A percentile compares a stretch with the other conserved stretches of the same genome.
Evolutionary conservation across 2,113 vertebrate species (phyloP).

Genomic region (Panthera leo): DNA sequence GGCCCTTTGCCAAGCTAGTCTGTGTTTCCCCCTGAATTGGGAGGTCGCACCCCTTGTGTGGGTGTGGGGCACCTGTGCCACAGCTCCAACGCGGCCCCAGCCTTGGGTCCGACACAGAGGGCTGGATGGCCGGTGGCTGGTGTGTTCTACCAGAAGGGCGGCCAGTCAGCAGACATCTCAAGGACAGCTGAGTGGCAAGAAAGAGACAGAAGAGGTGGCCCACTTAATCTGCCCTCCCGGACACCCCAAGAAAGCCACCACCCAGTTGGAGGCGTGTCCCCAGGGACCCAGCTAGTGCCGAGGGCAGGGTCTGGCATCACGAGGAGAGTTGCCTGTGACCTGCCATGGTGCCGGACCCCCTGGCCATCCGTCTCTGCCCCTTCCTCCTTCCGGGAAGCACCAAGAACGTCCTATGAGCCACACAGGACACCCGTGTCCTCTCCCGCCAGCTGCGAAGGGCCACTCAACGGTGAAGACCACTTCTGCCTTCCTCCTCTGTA

Average conservation of each 20-base stretch:
- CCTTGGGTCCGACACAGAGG: rapidly evolving
- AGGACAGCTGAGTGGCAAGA: background rate
- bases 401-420: constrained; percentile 75
- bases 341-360: rapidly evolving
- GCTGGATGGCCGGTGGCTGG: rapidly evolving
- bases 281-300: background rate
- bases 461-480: constrained; percentile 77
- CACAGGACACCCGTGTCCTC: constrained; percentile 81
- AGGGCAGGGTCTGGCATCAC: background rate
- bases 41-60: background rate
- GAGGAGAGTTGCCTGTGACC: background rate
- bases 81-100: background rate
- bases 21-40: rapidly evolving
- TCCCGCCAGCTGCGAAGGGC: constrained; percentile 84
- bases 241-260: background rate
- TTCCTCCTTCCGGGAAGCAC: constrained; percentile 77
- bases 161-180: rapidly evolving
- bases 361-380: rapidly evolving
- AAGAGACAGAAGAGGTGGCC: rapidly evolving
- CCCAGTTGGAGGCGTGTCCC: rapidly evolving
- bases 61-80: rapidly evolving
- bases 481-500: background rate
- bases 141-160: no score
- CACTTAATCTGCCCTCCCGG: background rate
- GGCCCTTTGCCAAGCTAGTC: background rate